Evolutionary conservation across 2,797 vertebrate species (phyloP), one percentile per base, ranked within the genome.

Genomic region (Chelmon rostratus): DNA sequence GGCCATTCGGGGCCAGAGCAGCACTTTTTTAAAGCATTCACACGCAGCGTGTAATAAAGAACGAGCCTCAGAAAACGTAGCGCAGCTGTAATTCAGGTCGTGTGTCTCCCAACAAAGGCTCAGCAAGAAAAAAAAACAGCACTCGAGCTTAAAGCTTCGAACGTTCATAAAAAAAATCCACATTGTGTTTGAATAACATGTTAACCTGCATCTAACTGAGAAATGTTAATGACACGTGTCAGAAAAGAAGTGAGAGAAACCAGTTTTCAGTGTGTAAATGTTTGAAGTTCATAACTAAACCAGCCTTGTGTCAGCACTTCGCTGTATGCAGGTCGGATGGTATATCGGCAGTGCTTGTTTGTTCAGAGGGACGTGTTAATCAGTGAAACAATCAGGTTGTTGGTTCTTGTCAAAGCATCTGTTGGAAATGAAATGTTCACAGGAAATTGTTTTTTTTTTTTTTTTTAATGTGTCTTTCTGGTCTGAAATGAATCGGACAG

Each of bases 391-490:
- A 66, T 57, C 9, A 23, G 1, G 37, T n/a, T 69, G 79, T 71
- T 84, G 85, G 76, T 82, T 86, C 46, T 71, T 23, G 49, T 66
- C 58, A 66, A 59, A 74, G 56, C 56, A 2, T 47, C 49, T 44
- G 35, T 5, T 15, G 73, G 66, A 82, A 86, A 74, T 44, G 3
- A 83, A 70, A 79, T 53, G 70, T 58, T 74, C 37, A 67, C 65
- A 53, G 79, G 69, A 85, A 77, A 79, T 78, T 3, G 11, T 69
- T 44, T 25, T 10, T 49, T 49, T 71, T n/a, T n/a, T n/a, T n/a
- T n/a, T n/a, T n/a, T n/a, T n/a, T n/a, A n/a, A 53, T 76, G 21
- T 23, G 69, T 58, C 65, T 62, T 47, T 76, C 53, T 18, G 21
- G 19, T 79, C 54, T 46, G 25, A 46, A 69, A 33, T 8, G 4